These are phyloP conservation scores for Fissipunctia ypsillon DNA, from an alignment of 2,888 invertebrate species.

Conservation along the genomic window DNA sequence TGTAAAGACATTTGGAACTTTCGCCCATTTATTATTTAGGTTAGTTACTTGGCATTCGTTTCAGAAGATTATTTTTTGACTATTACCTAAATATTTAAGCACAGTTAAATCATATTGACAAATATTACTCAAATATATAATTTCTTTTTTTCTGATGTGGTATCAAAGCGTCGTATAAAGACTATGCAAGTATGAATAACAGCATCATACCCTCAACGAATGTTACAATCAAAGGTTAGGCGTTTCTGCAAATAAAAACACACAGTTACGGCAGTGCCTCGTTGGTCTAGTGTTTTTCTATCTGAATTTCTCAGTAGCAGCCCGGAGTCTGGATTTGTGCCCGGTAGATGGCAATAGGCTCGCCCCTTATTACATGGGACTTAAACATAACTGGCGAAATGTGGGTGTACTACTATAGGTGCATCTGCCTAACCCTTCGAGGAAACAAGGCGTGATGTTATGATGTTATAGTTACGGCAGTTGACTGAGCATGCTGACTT, in stretches of 20 bases:
- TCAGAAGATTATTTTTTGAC: slow-evolving; percentile 22
- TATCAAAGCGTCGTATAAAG: not conserved
- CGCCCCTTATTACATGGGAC: no score
- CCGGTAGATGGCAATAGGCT: no score
- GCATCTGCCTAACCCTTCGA: no score
- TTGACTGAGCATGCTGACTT: slow-evolving; percentile 7
- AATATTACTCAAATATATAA: not conserved
- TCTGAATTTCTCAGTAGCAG: no score
- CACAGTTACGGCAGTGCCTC: slow-evolving; percentile 6
- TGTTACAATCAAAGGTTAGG: slow-evolving; percentile 7
- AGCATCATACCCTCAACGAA: not conserved
- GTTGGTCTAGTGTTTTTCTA: no score
- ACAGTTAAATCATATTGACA: not conserved
- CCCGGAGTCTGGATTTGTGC: no score
- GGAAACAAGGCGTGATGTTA: no score
- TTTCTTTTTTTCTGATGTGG: not conserved
- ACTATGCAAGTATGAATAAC: not conserved
- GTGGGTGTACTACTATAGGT: no score
- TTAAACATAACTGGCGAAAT: no score
- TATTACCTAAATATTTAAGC: slow-evolving; percentile 3
- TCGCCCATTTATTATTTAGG: slow-evolving; percentile 35
- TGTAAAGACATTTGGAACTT: slow-evolving; percentile 52
- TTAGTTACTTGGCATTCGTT: slow-evolving; percentile 25
- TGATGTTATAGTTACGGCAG: slow-evolving; percentile 7
- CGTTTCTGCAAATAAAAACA: not conserved